Base-by-base conservation (phyloP, 1,140 invertebrate species). In the Philopotamus ludificatus region DNA sequence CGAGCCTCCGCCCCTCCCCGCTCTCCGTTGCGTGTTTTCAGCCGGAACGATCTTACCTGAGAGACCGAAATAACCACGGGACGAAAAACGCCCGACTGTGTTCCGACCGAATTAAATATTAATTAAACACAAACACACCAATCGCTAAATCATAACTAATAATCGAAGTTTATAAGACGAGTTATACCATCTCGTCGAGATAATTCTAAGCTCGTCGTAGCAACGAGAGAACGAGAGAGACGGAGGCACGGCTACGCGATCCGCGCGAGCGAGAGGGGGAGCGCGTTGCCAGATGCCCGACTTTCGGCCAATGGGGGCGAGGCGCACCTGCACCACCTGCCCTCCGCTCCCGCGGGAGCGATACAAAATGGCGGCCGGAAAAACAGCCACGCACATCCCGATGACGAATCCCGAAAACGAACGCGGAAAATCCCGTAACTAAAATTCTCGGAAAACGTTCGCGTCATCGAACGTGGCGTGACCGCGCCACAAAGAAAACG, bases 251-350 rank as follows among this genome's bases (percentile, higher is more conserved):
- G n/a, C n/a, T n/a, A n/a, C n/a, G n/a, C n/a, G 2, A 12, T 15
- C 22, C n/a, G 42, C 8, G 9, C 20, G 42, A 34, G 63, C 47
- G 47, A 49, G 54, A 47, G 53, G 22, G 63, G 25, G 16, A 23
- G n/a, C 15, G 20, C 34, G 16, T 34, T 42, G 23, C 20, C 63
- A 57, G 63, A 57, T 49, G 63, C 28, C 42, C n/a, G 51, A 21
- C 41, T 16, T 15, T 49, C 51, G 63, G 49, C 63, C 63, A 65
- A 65, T 65, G 26, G 18, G 41, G 51, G 53, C 53, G 41, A 28
- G 41, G 1, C 62, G 15, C 51, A 1, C 63, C 21, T 25, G 26
- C 41, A 54, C 55, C 34, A 41, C 53, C 12, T 28, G 51, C n/a
- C 9, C 10, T 20, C 42, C 42, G 34, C 39, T 39, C 57, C 57